Evolutionary conservation across 2,113 vertebrate genomes (phyloP), one percentile per base, ranked within the genome.

Genomic region (Ageneiosus marmoratus): DNA sequence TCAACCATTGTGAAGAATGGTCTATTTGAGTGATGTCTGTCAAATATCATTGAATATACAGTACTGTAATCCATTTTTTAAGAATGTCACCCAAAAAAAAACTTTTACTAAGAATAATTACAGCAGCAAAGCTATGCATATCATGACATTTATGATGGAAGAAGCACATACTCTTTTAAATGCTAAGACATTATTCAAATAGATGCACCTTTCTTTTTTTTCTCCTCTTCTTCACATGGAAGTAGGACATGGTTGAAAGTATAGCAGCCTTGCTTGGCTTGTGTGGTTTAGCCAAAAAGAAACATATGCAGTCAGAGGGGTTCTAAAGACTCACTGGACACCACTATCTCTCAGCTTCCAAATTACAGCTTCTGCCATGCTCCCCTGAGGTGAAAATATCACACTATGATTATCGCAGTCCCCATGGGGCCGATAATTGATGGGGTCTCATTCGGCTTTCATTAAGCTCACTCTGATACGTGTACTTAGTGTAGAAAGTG

Each of bases 331-430:
- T 56, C 53, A 3, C 58, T 80, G 83, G 77, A 80, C 76, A n/a
- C 56, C 48, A 69, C 77, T n/a, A 79, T 51, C 77, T 72, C 53
- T 83, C 80, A 80, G 69, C 65, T 80, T 72, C 79, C 51, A 82
- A 86, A 84, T 82, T 83, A 72, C 51, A 70, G 62, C 58, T 16
- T 72, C 44, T 56, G 2, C 76, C 12, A 37, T 79, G 75, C 70
- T 81, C 78, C 56, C 82, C 85, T 56, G 69, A 50, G 74, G 86
- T 67, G 81, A 86, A 85, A 83, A 85, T 81, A 85, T 85, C 81
- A 77, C 81, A 77, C 83, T 70, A 51, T 63, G 82, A 86, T 86
- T 86, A 84, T 84, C 67, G 13, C 44, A 84, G 85, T 82, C 75
- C 81, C 74, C 18, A 55, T 83, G 75, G 81, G 79, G 83, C 72